Evolutionary conservation across 2,113 vertebrate genomes (phyloP).

Genomic region (Psammodynastes pulverulentus): DNA sequence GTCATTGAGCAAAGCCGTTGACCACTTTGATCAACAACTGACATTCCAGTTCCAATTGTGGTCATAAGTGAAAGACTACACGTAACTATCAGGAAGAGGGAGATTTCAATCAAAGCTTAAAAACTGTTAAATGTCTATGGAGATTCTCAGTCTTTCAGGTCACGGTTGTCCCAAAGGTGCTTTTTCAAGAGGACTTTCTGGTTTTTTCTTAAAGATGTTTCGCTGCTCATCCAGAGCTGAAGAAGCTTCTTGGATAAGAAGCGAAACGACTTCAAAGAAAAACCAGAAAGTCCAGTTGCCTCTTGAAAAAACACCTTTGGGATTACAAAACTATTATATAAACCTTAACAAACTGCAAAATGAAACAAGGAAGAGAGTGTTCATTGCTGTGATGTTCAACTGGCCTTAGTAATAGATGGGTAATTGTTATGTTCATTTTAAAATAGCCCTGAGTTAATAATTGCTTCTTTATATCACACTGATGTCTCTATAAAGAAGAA

Average conservation of each 20-base stretch:
- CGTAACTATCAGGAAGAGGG: not conserved
- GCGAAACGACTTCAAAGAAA: no score
- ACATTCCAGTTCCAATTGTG: not conserved
- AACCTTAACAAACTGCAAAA: not conserved
- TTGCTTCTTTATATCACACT: not conserved
- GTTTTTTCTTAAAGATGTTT: no score
- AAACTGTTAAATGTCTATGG: not conserved
- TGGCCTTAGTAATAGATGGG: slow-evolving; percentile 1
- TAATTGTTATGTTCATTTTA: slow-evolving; percentile 2
- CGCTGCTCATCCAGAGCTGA: no score
- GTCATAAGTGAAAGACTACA: not conserved
- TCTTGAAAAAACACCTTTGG: no score
- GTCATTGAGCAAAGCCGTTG: not conserved
- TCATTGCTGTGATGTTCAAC: not conserved
- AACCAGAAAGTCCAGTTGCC: no score
- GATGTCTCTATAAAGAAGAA: not conserved
- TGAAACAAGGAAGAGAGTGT: not conserved
- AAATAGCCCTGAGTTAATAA: not conserved
- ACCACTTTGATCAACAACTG: not conserved
- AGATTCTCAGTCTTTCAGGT: no score
- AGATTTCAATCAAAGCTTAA: not conserved
- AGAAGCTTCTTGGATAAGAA: no score
- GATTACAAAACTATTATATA: not conserved
- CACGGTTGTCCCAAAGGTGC: no score
- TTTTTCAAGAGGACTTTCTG: no score